Base-by-base conservation (phyloP, 1,140 invertebrate species). In the Leguminivora glycinivorella region DNA sequence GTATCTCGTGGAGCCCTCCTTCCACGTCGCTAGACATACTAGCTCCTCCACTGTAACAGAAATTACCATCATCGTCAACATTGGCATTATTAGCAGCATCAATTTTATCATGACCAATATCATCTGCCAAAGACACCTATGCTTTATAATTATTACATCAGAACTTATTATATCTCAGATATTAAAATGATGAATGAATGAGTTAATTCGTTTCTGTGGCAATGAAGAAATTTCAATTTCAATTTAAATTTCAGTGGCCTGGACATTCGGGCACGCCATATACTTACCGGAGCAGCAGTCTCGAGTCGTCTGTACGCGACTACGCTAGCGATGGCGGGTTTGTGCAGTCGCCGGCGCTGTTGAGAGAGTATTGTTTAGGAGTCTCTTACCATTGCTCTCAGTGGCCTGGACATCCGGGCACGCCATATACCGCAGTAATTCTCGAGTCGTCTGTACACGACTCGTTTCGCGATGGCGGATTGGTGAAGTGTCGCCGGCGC, bases 251-350 rank as follows among this genome's bases (percentile, higher is more conserved):
- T 97, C 96, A 1, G 96, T 96, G 52, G 95, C 96, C 24, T 94
- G 93, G 5, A 98, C 95, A 87, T 98, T 97, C 0, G 97, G 96
- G 89, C 97, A 98, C 17, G 97, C 97, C 92, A 98, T 97, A 87
- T 98, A 98, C n/a, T n/a, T n/a, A n/a, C 83, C 95, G 95, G 77
- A 98, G 94, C 56, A 98, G 92, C 31, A 98, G 92, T 72, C 96
- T 93, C 73, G 95, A 97, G 80, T 97, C 95, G 80, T 98, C 96
- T 1, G 96, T 98, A 90, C 97, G 98, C 66, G 96, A 95, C 84
- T 98, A 97, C 38, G 97, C 96, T 73, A 95, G 95, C 68, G 97
- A 98, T 19, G 95, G 94, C 0, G 97, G 97, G 76, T 94, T 95
- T 10, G 93, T 93, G 87, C 97, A 98, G 81, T 97, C 96, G 1